These are phyloP conservation scores for Penaeus japonicus DNA, from an alignment of 1,140 invertebrate genomes.

Conservation along the genomic window DNA sequence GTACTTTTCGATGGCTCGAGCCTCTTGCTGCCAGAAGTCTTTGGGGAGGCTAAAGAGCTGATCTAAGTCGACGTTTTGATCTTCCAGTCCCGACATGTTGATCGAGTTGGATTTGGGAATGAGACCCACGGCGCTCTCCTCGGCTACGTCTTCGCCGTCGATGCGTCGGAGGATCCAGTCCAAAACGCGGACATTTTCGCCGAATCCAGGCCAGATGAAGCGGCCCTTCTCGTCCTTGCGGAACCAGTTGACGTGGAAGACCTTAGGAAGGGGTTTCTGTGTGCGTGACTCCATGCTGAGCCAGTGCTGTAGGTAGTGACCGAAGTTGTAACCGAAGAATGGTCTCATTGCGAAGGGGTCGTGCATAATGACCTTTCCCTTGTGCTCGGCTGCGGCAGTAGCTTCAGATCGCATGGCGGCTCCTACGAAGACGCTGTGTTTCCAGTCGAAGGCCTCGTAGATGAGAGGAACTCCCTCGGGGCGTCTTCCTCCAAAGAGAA, in stretches of 20 bases:
- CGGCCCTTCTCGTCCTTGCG: too few relatives aligned
- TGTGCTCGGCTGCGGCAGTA: constrained; percentile 96
- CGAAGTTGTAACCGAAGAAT: constrained; percentile 83
- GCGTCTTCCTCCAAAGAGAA: constrained; percentile 93
- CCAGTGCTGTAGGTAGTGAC: constrained; percentile 79
- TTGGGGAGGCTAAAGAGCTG: constrained; percentile 86
- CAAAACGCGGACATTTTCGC: too few relatives aligned
- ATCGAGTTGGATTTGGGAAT: constrained; percentile 76
- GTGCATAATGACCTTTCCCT: constrained; percentile 86
- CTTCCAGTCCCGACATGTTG: constrained; percentile 75
- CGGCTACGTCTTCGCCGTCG: constrained; percentile 70
- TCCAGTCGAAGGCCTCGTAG: too few relatives aligned
- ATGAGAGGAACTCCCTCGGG: too few relatives aligned
- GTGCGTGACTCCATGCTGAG: too few relatives aligned
- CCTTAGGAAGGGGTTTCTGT: too few relatives aligned
- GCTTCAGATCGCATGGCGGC: constrained; percentile 93
- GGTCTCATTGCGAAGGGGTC: constrained; percentile 99
- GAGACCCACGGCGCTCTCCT: constrained; percentile 77
- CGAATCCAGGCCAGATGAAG: too few relatives aligned
- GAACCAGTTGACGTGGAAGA: too few relatives aligned
- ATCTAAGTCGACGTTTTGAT: constrained; percentile 73
- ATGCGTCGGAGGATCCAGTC: constrained; percentile 69
- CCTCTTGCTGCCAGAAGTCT: constrained; percentile 93
- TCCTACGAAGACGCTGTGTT: constrained; percentile 76
- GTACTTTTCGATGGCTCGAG: constrained; percentile 68